phyloP scores from a whole-genome alignment of 2,888 invertebrate genomes.

The Diaperis boleti region DNA sequence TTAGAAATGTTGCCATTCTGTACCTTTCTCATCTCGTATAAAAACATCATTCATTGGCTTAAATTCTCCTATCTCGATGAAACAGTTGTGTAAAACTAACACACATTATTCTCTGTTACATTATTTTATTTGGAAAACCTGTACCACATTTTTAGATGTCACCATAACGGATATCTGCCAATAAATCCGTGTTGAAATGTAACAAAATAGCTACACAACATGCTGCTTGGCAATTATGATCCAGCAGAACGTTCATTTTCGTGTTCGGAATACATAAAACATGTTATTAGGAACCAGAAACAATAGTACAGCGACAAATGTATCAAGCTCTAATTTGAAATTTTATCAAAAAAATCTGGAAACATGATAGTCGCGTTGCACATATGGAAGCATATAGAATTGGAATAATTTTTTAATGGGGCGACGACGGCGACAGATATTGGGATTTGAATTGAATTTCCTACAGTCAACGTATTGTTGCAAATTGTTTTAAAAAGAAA shows the following conservation, averaged over 20 bases:
- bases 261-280: conserved; percentile 14
- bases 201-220: conserved; percentile 19
- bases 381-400: too few relatives aligned
- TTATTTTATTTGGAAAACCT: conserved; percentile 11
- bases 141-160: conserved; percentile 11
- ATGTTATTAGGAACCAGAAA: neutral
- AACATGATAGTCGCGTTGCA: too few relatives aligned
- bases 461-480: too few relatives aligned
- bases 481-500: too few relatives aligned
- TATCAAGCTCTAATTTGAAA: neutral
- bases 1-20: conserved; percentile 2
- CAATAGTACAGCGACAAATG: neutral
- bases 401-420: too few relatives aligned
- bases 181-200: conserved; percentile 16
- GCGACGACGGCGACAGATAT: too few relatives aligned
- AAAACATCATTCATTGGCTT: conserved; percentile 13
- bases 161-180: conserved; percentile 13
- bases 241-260: conserved; percentile 14
- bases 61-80: too few relatives aligned
- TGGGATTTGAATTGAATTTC: too few relatives aligned
- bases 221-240: conserved; percentile 17
- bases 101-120: neutral
- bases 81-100: conserved; percentile 6
- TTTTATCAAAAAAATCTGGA: neutral
- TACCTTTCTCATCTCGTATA: neutral